These are phyloP conservation scores for Ectobius pallidus DNA, from an alignment of 2,888 invertebrate genomes.

Conservation along the genomic window DNA sequence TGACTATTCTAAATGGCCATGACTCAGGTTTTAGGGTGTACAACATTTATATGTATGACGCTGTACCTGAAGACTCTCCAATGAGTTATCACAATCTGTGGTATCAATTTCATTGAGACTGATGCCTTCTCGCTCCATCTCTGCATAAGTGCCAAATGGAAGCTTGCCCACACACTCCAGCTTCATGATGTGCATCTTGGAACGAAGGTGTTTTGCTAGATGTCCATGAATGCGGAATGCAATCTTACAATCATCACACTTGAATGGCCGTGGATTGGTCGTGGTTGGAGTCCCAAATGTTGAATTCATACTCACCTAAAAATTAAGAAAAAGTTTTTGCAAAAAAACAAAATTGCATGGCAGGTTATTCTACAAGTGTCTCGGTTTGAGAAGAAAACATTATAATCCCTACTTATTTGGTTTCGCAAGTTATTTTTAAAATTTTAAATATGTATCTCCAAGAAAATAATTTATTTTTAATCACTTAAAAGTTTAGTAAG, in stretches of 20 bases:
- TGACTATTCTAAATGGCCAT: no score
- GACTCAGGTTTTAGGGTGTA: no score
- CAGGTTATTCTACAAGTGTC: no score
- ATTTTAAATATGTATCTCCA: no score
- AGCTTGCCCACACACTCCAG: slow-evolving; percentile 91
- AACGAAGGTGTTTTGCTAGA: slow-evolving; percentile 93
- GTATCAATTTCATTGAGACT: slow-evolving; percentile 95
- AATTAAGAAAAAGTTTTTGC: no score
- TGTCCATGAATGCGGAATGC: slow-evolving; percentile 97
- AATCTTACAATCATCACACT: slow-evolving; percentile 94
- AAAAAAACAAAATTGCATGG: no score
- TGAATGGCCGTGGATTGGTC: slow-evolving; percentile 93
- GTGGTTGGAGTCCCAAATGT: slow-evolving; percentile 82
- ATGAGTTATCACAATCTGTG: slow-evolving; percentile 93
- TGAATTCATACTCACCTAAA: slow-evolving; percentile 75
- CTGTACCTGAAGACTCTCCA: slow-evolving; percentile 78
- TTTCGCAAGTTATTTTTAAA: no score
- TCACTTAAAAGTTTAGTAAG: no score
- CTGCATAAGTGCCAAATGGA: slow-evolving; percentile 92
- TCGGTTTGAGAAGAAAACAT: no score
- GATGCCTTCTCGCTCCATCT: slow-evolving; percentile 88
- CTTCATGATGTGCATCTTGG: slow-evolving; percentile 95
- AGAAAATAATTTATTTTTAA: no score
- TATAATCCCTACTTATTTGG: no score
- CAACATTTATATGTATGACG: no score